phyloP scores from a whole-genome alignment of 2,797 vertebrate species.

The Dallia pectoralis region DNA sequence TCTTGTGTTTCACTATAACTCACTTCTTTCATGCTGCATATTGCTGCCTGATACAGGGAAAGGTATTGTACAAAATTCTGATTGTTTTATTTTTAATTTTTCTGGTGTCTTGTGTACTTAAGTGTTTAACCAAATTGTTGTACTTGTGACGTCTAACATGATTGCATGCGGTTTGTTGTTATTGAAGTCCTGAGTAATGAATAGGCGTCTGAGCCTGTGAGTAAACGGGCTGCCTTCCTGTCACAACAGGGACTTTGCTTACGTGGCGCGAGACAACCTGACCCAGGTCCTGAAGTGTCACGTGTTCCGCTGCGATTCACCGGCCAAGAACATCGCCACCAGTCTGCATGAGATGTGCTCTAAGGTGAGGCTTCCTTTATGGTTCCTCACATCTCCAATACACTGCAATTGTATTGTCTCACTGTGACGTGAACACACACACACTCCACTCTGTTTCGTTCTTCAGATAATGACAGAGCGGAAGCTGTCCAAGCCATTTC shows the following conservation, averaged over 20 bases:
- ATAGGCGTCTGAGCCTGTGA: conserved; percentile 1
- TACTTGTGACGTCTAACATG: neutral
- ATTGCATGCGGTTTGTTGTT: neutral
- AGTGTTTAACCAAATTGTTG: neutral
- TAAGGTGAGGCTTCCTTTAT: conserved; percentile 69
- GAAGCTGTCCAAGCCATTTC: conserved; percentile 74
- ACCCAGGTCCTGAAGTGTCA: conserved; percentile 93
- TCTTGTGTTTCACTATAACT: neutral
- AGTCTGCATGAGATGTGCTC: conserved; percentile 91
- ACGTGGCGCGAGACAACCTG: conserved; percentile 90
- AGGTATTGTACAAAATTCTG: conserved; percentile 75
- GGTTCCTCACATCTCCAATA: neutral
- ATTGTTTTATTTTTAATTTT: conserved; percentile 4
- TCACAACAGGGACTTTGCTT: conserved; percentile 87
- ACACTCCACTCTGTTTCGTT: neutral
- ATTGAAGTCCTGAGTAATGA: neutral
- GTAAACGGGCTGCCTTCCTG: conserved; percentile 19
- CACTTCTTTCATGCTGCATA: conserved; percentile 75
- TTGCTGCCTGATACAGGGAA: conserved; percentile 79
- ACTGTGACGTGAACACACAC: neutral
- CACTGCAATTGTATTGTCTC: neutral
- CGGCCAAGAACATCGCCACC: conserved; percentile 91
- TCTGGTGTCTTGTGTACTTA: neutral
- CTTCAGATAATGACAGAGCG: conserved; percentile 88
- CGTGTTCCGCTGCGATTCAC: conserved; percentile 89